Evolutionary conservation across 2,888 invertebrate genomes (phyloP).

Genomic region (Campaea margaritaria): DNA sequence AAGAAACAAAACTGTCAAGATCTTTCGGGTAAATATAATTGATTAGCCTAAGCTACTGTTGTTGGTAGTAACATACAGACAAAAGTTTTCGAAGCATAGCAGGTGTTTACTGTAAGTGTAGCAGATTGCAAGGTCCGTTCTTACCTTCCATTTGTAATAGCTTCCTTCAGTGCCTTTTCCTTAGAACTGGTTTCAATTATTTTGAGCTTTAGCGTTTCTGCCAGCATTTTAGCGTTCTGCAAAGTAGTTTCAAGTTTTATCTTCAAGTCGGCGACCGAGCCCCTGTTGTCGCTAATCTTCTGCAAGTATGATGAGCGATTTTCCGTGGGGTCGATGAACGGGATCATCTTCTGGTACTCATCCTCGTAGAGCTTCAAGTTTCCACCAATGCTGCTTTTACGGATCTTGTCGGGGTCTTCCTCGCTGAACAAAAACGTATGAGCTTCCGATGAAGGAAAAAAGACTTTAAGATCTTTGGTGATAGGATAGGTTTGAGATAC

Average conservation of each 20-base stretch:
- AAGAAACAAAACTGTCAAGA: too few relatives aligned
- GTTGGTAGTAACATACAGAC: too few relatives aligned
- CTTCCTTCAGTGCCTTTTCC: conserved; percentile 66
- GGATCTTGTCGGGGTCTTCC: conserved; percentile 24
- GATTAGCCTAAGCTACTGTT: too few relatives aligned
- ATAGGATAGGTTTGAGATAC: too few relatives aligned
- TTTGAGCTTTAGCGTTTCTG: conserved; percentile 58
- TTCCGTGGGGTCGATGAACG: conserved; percentile 31
- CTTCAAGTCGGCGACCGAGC: conserved; percentile 46
- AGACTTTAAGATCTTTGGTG: too few relatives aligned
- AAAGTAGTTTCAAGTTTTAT: conserved; percentile 58
- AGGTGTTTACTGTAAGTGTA: neutral
- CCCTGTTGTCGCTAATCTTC: neutral
- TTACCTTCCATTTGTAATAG: conserved; percentile 71
- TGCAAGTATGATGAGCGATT: neutral
- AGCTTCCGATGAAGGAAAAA: too few relatives aligned
- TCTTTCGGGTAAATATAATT: too few relatives aligned
- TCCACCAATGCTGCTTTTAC: conserved; percentile 37
- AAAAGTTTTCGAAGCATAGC: too few relatives aligned
- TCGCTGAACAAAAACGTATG: conserved; percentile 34
- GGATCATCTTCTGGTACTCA: conserved; percentile 42
- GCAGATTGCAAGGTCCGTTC: neutral
- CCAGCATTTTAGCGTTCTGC: conserved; percentile 57
- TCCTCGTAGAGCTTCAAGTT: conserved; percentile 44
- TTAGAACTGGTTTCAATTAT: conserved; percentile 53